Evolutionary conservation across 2,113 vertebrate genomes (phyloP).

Genomic region (Psittacus erithacus): DNA sequence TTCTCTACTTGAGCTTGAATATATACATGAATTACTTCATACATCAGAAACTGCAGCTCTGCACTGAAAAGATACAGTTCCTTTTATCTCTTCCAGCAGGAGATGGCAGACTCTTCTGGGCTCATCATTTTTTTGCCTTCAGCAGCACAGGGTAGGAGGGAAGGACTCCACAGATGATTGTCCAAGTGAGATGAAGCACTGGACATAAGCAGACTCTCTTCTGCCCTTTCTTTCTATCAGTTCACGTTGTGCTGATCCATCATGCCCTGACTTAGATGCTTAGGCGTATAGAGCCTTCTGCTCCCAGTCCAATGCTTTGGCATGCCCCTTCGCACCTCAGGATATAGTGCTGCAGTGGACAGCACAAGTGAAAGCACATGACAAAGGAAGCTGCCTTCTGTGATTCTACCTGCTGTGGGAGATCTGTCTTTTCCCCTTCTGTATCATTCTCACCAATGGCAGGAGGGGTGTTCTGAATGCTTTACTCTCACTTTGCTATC

Average conservation of each 20-base stretch:
- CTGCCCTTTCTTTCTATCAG: background rate
- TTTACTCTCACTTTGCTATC: background rate
- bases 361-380: background rate
- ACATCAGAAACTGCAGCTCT: background rate
- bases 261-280: background rate
- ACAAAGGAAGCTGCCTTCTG: background rate
- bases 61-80: background rate
- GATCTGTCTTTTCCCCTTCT: background rate
- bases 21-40: background rate
- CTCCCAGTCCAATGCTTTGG: fast-evolving
- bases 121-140: background rate
- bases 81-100: background rate
- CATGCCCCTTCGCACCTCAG: background rate
- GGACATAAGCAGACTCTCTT: background rate
- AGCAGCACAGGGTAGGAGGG: background rate
- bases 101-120: background rate
- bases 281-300: background rate
- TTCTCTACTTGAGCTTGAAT: background rate
- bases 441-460: background rate
- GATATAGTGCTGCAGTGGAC: background rate
- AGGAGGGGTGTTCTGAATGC: background rate
- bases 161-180: background rate
- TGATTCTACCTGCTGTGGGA: background rate
- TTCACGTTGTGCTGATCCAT: background rate
- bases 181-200: background rate